Conservation (phyloP, 1,140 invertebrate genomes). For the Trinorchestia longiramus region DNA sequence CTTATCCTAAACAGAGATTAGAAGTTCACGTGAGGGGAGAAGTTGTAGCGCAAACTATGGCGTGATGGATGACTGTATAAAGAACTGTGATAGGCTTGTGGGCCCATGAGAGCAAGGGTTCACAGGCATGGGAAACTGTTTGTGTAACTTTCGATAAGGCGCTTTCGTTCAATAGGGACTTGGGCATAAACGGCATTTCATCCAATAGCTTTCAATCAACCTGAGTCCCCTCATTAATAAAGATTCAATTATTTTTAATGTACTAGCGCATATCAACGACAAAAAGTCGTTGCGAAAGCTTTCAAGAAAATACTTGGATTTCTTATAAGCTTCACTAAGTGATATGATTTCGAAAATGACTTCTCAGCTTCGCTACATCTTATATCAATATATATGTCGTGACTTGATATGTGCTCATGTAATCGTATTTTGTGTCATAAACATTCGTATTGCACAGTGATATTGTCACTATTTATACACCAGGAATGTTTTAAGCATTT, state of each 20-base stretch:
- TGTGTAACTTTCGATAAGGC: constrained; percentile 51
- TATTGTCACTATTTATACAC: too few species aligned
- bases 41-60: constrained; percentile 48
- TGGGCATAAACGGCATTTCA: not conserved
- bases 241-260: not conserved
- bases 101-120: constrained; percentile 6
- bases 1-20: constrained; percentile 50
- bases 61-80: constrained; percentile 51
- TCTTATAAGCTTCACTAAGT: not conserved
- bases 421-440: too few species aligned
- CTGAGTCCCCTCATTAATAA: not conserved
- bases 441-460: too few species aligned
- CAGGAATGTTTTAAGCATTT: too few species aligned
- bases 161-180: not conserved
- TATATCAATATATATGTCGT: not conserved
- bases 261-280: too few species aligned
- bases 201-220: not conserved
- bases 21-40: constrained; percentile 48
- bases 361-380: not conserved
- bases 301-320: not conserved
- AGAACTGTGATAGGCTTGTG: constrained; percentile 51
- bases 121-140: constrained; percentile 50
- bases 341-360: not conserved
- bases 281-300: not conserved
- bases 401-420: too few species aligned